phyloP scores from a whole-genome alignment of 2,113 vertebrate species.

The Delphinapterus leucas region DNA sequence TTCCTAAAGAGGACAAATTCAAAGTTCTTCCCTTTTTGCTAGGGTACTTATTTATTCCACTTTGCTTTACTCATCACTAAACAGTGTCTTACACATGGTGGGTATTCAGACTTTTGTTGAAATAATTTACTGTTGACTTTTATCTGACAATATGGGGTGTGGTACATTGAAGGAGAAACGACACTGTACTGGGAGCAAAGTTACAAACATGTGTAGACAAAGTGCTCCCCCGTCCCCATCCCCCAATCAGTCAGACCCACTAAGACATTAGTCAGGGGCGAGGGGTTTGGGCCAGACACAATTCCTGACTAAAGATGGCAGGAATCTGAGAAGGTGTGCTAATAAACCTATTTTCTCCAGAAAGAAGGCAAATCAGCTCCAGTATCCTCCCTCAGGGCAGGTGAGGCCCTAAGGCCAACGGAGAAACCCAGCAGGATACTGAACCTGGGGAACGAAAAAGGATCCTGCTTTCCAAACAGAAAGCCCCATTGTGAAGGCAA shows the following conservation, averaged over 20 bases:
- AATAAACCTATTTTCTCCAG: not conserved
- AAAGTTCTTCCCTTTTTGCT: not conserved
- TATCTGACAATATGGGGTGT: not conserved
- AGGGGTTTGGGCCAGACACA: not conserved
- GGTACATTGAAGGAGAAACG: not conserved
- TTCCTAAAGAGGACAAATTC: conserved; percentile 16
- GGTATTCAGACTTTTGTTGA: not conserved
- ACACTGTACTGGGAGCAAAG: not conserved
- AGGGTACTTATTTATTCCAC: not conserved
- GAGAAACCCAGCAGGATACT: not conserved
- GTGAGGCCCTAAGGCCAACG: not conserved
- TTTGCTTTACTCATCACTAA: not conserved
- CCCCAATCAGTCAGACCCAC: not conserved
- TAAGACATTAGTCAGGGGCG: not conserved
- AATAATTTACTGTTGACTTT: not conserved
- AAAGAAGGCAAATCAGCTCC: not conserved
- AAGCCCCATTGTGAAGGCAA: not conserved
- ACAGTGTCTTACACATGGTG: not conserved
- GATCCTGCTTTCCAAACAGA: not conserved
- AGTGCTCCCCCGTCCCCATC: not conserved
- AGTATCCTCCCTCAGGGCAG: not conserved
- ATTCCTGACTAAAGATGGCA: not conserved
- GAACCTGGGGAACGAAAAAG: not conserved
- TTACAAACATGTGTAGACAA: not conserved
- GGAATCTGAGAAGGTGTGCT: not conserved